Evolutionary conservation across 92 coral and sea anemone species (phyloP).

Genomic region (Palythoa grandiflora): DNA sequence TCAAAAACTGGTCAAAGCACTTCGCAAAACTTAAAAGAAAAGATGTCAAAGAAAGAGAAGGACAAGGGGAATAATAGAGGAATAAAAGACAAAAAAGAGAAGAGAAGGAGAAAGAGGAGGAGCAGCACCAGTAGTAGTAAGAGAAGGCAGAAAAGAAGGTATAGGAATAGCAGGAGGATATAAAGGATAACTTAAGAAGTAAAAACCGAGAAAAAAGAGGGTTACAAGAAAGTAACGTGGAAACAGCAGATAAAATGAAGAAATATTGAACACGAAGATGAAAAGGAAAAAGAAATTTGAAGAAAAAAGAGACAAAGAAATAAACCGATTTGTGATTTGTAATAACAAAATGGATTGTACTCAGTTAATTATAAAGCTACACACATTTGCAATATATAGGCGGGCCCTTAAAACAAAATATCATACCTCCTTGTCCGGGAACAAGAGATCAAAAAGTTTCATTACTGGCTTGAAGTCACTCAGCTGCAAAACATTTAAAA

Average conservation of each 20-base stretch:
- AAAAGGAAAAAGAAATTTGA: neutral
- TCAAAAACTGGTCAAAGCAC: too few relatives aligned
- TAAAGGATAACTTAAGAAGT: neutral
- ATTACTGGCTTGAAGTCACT: conserved; percentile 92
- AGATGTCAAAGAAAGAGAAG: neutral
- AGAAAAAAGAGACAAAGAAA: neutral
- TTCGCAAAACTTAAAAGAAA: neutral
- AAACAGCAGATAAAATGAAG: neutral
- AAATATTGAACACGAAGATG: neutral
- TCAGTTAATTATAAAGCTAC: too few relatives aligned
- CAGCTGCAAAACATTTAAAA: conserved; percentile 63
- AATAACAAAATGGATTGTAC: too few relatives aligned
- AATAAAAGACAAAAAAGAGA: neutral
- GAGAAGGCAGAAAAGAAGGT: neutral
- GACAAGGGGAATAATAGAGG: neutral
- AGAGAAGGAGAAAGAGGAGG: neutral
- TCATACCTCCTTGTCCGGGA: conserved; percentile 90
- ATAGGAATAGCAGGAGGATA: neutral
- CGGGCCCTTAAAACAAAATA: neutral
- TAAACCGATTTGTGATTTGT: too few relatives aligned
- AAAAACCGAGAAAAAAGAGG: neutral
- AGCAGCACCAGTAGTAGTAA: neutral
- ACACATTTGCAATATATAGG: neutral
- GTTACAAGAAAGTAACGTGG: neutral
- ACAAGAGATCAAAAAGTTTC: conserved; percentile 88